Conservation (phyloP, 2,113 vertebrate genomes). For the Euleptes europaea region DNA sequence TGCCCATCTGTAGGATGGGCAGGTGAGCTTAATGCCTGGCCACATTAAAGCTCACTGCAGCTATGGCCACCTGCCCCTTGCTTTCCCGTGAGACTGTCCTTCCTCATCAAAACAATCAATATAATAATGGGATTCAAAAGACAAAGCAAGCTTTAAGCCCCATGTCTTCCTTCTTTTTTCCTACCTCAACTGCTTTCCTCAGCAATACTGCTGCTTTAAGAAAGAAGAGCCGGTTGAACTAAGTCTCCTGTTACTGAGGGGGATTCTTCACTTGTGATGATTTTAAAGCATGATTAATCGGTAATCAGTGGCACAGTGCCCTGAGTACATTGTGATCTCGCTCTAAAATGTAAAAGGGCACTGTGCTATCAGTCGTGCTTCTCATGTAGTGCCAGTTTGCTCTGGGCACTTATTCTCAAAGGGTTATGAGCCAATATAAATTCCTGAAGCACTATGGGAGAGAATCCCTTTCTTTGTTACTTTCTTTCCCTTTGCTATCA, state of each 20-base stretch:
- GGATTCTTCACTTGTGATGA: slow-evolving; percentile 38
- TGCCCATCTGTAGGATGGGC: neutral
- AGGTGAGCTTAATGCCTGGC: slow-evolving; percentile 2
- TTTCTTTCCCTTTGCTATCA: slow-evolving; percentile 23
- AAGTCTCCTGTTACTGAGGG: slow-evolving; percentile 48
- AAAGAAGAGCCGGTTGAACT: slow-evolving; percentile 19
- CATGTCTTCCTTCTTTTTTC: slow-evolving; percentile 5
- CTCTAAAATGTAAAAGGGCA: slow-evolving; percentile 27
- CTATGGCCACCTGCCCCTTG: slow-evolving; percentile 31
- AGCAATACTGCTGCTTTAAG: slow-evolving; percentile 35
- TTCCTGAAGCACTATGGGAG: slow-evolving; percentile 15
- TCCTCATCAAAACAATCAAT: slow-evolving; percentile 43
- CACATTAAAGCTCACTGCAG: neutral
- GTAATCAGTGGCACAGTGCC: slow-evolving; percentile 48
- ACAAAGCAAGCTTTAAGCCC: slow-evolving; percentile 31
- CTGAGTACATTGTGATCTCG: slow-evolving; percentile 60
- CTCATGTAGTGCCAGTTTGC: slow-evolving; percentile 51
- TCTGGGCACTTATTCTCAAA: slow-evolving; percentile 15
- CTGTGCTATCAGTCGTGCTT: slow-evolving; percentile 39
- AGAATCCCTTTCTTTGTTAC: slow-evolving; percentile 25
- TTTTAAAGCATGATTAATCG: slow-evolving; percentile 45
- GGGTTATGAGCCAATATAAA: slow-evolving; percentile 34
- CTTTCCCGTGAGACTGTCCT: slow-evolving; percentile 15
- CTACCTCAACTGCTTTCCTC: neutral
- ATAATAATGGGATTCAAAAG: slow-evolving; percentile 41